Evolutionary conservation across 2,888 invertebrate genomes (phyloP), one percentile per base, ranked within the genome.

Genomic region (Hyppa rectilinea): DNA sequence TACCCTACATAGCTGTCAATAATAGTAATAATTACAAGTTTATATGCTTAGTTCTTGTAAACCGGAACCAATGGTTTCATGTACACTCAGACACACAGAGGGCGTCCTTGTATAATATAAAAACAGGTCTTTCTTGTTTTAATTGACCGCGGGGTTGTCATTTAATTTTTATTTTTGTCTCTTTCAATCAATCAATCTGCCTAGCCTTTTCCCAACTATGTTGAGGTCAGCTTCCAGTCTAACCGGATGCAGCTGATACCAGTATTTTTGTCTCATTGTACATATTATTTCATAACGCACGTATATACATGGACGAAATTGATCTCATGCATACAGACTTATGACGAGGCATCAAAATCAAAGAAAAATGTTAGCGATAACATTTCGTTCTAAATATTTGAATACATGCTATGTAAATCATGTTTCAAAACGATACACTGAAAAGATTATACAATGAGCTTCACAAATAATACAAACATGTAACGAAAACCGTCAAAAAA

Each of bases 401-500:
- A 58, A 50, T 40, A 74, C 73, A 76, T 79, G 60, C 80, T 43
- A 49, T 43, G 52, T 62, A 59, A 75, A 75, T 31, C 45, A 55
- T 70, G 53, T 71, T 71, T 47, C 34, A 50, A 56, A 52, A 52
- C 64, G 29, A 17, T 72, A 83, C 79, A 84, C 83, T 80, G 80
- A 87, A 87, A 85, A 86, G 83, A 87, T 82, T 78, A 67, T 84
- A 86, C 84, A 87, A 87, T 81, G 84, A 85, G 75, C 81, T 76
- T 78, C 72, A 83, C 68, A 84, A 86, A 88, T 77, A 80, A 83
- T 84, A 89, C 75, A 78, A 83, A 80, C 78, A 85, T 81, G n/a
- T 73, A 84, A 88, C 84, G 79, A 87, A 85, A 88, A 76, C 67
- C 78, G 78, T 81, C 79, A 71, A 73, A 85, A 90, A 94, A 92